Evolutionary conservation across 23 tunicate species (phyloP).

Genomic region (Ciona savignyi): DNA sequence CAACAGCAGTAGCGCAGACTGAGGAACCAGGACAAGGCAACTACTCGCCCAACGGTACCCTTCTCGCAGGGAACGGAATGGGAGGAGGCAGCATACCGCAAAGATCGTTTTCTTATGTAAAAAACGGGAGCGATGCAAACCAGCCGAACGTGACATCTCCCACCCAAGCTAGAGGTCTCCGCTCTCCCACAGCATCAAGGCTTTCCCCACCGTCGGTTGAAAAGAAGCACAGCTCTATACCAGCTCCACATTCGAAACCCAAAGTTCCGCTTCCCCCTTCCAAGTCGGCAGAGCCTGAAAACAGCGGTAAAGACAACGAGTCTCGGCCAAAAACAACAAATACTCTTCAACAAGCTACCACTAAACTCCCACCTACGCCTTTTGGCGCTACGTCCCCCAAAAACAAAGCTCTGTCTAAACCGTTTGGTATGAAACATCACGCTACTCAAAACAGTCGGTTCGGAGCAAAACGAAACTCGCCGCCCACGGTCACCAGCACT

Average conservation of each 20-base stretch:
- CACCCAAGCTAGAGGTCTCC: conserved; percentile 5
- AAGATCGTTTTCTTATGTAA: conserved; percentile 46
- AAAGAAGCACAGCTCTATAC: background rate
- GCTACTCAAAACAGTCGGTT: background rate
- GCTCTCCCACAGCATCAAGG: background rate
- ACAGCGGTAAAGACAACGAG: background rate
- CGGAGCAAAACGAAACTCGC: conserved; percentile 2
- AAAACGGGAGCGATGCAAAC: conserved; percentile 8
- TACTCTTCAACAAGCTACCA: background rate
- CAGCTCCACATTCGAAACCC: conserved; percentile 27
- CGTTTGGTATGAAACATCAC: background rate
- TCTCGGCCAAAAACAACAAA: conserved; percentile 8
- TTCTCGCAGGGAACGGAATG: conserved; percentile 27
- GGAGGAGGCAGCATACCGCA: conserved; percentile 76
- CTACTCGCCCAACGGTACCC: conserved; percentile 9
- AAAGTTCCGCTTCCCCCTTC: background rate
- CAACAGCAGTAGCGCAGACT: conserved; percentile 2
- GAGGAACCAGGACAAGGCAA: background rate
- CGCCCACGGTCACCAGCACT: background rate
- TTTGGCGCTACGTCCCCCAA: background rate
- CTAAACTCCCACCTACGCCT: background rate
- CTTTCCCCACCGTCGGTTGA: conserved; percentile 12
- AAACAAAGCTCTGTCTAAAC: background rate
- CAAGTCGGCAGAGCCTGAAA: background rate
- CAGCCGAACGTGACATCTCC: background rate